A percentile compares a stretch with the other conserved stretches of the same genome.
Evolutionary conservation across 1,140 invertebrate genomes (phyloP).

Genomic region (Cydia pomonella): DNA sequence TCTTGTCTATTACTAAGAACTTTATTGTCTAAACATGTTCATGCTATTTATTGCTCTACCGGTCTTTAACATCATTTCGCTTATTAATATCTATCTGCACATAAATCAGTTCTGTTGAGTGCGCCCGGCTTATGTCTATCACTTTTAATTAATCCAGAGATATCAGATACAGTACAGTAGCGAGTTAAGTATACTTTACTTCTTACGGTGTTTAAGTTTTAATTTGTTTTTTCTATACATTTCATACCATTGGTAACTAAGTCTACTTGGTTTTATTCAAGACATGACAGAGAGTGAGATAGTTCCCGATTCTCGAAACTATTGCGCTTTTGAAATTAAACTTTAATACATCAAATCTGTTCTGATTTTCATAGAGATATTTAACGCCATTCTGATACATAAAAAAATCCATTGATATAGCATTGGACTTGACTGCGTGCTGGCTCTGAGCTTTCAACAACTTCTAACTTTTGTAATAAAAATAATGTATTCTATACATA

Average conservation of each 20-base stretch:
- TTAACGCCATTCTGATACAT: too few species aligned
- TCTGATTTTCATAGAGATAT: too few species aligned
- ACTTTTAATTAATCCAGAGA: slow-evolving; percentile 12
- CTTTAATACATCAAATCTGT: too few species aligned
- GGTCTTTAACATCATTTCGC: slow-evolving; percentile 13
- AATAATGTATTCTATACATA: too few species aligned
- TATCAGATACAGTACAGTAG: neutral
- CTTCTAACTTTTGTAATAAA: too few species aligned
- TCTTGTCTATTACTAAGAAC: neutral
- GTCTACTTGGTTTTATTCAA: neutral
- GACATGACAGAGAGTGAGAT: neutral
- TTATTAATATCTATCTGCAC: slow-evolving; percentile 17
- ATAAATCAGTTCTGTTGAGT: slow-evolving; percentile 13
- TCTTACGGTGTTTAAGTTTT: neutral
- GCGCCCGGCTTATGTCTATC: neutral
- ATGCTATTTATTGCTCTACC: slow-evolving; percentile 16
- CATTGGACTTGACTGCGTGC: too few species aligned
- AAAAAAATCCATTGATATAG: too few species aligned
- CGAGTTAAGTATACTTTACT: slow-evolving; percentile 2
- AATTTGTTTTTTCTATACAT: neutral
- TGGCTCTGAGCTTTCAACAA: too few species aligned
- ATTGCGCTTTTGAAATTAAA: neutral
- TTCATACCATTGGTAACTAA: neutral
- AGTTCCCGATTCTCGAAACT: neutral
- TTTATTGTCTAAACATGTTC: slow-evolving; percentile 16